Conservation (phyloP, 2,113 vertebrate genomes). For the Dendrocopos noguchii region DNA sequence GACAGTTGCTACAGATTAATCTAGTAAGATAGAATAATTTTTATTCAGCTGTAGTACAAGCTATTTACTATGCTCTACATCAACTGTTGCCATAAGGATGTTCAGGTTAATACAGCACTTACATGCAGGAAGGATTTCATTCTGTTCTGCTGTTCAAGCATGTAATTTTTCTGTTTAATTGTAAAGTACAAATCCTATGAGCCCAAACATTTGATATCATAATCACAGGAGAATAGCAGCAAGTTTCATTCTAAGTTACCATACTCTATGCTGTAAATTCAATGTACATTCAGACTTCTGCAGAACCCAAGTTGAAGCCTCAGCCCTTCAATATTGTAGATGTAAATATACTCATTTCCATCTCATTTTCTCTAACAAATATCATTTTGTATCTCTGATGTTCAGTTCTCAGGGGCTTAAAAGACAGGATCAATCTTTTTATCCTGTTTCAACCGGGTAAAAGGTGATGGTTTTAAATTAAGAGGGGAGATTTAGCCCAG, state of each 20-base stretch:
- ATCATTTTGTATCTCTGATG: not conserved
- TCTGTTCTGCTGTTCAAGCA: not conserved
- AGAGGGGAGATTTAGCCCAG: not conserved
- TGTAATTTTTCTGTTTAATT: not conserved
- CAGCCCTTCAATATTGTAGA: not conserved
- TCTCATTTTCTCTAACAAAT: not conserved
- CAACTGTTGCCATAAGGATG: not conserved
- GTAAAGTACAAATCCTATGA: not conserved
- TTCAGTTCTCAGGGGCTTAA: not conserved
- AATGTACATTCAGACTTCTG: not conserved
- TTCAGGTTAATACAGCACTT: not conserved
- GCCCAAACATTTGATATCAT: not conserved
- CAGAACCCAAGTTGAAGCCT: not conserved
- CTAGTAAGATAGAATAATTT: not conserved
- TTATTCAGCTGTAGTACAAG: not conserved
- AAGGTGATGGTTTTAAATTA: not conserved
- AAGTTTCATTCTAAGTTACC: not conserved
- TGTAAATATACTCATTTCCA: not conserved
- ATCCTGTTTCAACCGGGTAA: not conserved
- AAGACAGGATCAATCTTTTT: not conserved
- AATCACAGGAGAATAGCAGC: not conserved
- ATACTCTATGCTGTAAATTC: not conserved
- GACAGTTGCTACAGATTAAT: not conserved
- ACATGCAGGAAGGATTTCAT: not conserved
- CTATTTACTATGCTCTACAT: not conserved